Conservation (phyloP, 2,797 vertebrate species). For the Pseudomugil gertrudae region DNA sequence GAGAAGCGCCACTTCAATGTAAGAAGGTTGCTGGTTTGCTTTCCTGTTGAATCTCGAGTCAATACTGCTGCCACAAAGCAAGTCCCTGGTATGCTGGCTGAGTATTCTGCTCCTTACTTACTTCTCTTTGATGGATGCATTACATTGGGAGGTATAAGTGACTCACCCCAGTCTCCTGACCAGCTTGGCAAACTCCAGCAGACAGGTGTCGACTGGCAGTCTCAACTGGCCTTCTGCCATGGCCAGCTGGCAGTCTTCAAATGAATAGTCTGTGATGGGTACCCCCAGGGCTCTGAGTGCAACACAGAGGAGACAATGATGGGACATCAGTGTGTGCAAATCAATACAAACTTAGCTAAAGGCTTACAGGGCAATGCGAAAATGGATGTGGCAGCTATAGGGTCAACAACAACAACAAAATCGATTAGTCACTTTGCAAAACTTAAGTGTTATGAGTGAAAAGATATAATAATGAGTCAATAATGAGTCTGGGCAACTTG, state of each 20-base stretch:
- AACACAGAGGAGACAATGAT: slow-evolving; percentile 46
- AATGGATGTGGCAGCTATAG: slow-evolving; percentile 13
- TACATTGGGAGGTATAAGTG: slow-evolving; percentile 39
- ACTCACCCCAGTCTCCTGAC: slow-evolving; percentile 94
- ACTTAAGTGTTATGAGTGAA: background rate
- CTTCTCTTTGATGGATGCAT: slow-evolving; percentile 19
- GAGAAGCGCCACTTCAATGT: too few relatives aligned
- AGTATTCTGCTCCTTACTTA: slow-evolving; percentile 21
- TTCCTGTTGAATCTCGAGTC: background rate
- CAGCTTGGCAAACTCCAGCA: slow-evolving; percentile 95
- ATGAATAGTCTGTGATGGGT: slow-evolving; percentile 95
- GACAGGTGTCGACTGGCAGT: slow-evolving; percentile 92
- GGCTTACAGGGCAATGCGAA: slow-evolving; percentile 10
- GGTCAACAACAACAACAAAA: slow-evolving; percentile 5
- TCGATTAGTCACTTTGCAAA: background rate
- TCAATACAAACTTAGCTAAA: slow-evolving; percentile 38
- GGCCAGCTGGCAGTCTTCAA: slow-evolving; percentile 98
- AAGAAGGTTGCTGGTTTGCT: too few relatives aligned
- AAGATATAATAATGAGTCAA: too few relatives aligned
- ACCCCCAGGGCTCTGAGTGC: slow-evolving; percentile 87
- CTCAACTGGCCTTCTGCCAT: slow-evolving; percentile 94
- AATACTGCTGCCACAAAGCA: slow-evolving; percentile 5
- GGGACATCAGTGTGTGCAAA: slow-evolving; percentile 37
- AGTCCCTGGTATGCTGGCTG: background rate
- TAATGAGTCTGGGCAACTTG: background rate